A percentile compares a stretch with the other conserved stretches of the same genome.
Evolutionary conservation across 2,888 invertebrate species (phyloP).

Genomic region (Kryphioiulus occultus): DNA sequence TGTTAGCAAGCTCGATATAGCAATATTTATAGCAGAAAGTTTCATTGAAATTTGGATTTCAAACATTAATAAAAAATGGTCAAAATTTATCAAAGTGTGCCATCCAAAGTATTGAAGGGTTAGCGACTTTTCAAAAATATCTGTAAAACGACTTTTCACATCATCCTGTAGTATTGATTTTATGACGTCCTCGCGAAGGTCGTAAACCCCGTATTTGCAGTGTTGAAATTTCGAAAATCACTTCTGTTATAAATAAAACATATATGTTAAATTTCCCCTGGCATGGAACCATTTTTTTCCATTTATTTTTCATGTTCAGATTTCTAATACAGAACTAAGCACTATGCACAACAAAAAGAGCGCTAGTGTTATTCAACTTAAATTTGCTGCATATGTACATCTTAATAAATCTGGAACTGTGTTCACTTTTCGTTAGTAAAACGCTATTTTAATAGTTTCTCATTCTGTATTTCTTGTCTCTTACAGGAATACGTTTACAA

Average conservation of each 20-base stretch:
- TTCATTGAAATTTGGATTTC: no score
- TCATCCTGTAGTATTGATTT: slow-evolving; percentile 9
- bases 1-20: no score
- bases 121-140: neutral
- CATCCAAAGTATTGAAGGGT: neutral
- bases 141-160: neutral
- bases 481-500: slow-evolving; percentile 80
- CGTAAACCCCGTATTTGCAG: neutral
- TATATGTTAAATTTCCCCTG: neutral
- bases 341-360: no score
- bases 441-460: neutral
- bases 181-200: neutral
- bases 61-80: no score
- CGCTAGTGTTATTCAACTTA: no score
- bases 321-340: no score
- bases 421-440: neutral
- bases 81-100: neutral
- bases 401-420: no score
- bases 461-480: slow-evolving; percentile 50
- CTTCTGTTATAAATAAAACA: neutral
- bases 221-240: neutral
- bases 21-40: no score
- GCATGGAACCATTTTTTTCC: neutral
- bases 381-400: no score
- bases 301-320: neutral